These are phyloP conservation scores for Sebastes goodei DNA, from an alignment of 2,797 vertebrate species.

Conservation along the genomic window DNA sequence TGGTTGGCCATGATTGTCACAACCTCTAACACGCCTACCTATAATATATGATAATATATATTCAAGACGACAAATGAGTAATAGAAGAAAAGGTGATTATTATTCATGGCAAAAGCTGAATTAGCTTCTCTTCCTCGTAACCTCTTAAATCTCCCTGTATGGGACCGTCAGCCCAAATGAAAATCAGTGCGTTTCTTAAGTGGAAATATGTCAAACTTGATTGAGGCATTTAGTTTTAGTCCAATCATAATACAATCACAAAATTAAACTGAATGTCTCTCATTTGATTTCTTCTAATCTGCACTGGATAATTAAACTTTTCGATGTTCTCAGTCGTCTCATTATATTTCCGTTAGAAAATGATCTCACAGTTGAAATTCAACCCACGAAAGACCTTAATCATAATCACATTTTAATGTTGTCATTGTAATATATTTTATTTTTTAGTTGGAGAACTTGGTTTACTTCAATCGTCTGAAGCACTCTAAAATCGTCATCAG, in stretches of 20 bases:
- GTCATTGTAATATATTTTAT: neutral
- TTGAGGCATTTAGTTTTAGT: neutral
- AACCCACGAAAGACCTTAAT: neutral
- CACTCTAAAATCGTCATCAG: slow-evolving; percentile 99
- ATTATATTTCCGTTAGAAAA: slow-evolving; percentile 13
- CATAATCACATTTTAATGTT: slow-evolving; percentile 7
- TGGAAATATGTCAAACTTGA: neutral
- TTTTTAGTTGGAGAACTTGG: slow-evolving; percentile 94
- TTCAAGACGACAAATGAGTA: neutral
- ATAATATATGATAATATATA: neutral
- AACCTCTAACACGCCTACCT: neutral
- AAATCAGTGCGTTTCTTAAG: neutral
- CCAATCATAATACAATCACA: neutral
- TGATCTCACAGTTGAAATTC: neutral
- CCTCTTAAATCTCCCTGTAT: neutral
- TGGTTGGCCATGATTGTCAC: neutral
- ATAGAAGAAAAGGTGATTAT: neutral
- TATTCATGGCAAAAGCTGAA: neutral
- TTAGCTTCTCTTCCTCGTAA: neutral
- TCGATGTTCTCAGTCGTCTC: neutral
- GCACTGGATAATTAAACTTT: slow-evolving; percentile 1
- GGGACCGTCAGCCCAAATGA: neutral
- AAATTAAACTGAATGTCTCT: neutral
- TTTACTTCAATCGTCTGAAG: slow-evolving; percentile 97
- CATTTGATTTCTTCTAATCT: neutral